Evolutionary conservation across 2,888 invertebrate species (phyloP).

Genomic region (Agelastica alni): DNA sequence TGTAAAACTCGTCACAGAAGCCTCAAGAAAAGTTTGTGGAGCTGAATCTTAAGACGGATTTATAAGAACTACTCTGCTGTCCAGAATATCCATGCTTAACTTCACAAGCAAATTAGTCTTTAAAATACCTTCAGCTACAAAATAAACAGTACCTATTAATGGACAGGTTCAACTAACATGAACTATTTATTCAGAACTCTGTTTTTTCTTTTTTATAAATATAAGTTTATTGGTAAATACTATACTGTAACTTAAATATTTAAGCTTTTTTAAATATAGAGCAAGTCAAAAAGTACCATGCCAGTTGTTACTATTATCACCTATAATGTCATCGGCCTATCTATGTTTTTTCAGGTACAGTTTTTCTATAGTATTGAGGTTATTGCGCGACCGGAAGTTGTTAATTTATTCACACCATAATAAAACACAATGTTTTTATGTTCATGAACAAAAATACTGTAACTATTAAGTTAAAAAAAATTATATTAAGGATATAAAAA

Average conservation of each 20-base stretch:
- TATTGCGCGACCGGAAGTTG: background rate
- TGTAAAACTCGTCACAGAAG: background rate
- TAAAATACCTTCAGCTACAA: conserved; percentile 4
- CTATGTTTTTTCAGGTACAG: background rate
- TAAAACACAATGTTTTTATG: background rate
- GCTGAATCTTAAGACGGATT: background rate
- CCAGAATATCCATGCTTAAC: background rate
- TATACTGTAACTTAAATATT: conserved; percentile 4
- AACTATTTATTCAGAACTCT: background rate
- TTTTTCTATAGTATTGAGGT: background rate
- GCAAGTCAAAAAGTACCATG: background rate
- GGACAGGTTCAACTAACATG: background rate
- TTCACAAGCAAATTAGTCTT: background rate
- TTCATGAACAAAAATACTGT: background rate
- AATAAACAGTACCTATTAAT: background rate
- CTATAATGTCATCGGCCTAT: background rate
- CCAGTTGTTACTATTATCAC: background rate
- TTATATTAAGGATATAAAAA: background rate
- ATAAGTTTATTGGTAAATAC: conserved; percentile 1
- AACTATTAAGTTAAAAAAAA: background rate
- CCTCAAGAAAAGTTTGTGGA: conserved; percentile 4
- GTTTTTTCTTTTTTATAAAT: conserved; percentile 1
- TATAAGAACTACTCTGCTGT: conserved; percentile 5
- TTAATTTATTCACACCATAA: background rate
- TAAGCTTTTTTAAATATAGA: conserved; percentile 5